Percentiles rank a stretch among this genome's conserved stretches.
Evolutionary conservation across 2,797 vertebrate species (phyloP).

Genomic region (Catharus ustulatus): DNA sequence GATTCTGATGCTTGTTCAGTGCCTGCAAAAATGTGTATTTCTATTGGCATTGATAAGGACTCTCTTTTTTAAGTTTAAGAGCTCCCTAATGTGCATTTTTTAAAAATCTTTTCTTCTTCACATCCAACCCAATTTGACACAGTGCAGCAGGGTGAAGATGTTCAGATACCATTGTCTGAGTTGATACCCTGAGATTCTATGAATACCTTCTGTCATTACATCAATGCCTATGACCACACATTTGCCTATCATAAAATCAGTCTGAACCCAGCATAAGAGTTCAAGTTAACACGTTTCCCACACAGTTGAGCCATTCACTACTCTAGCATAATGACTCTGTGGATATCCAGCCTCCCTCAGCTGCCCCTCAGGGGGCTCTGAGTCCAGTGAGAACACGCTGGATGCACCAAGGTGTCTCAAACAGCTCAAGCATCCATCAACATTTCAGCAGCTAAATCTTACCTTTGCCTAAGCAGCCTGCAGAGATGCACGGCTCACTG

Average conservation of each 20-base stretch:
- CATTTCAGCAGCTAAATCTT: not conserved
- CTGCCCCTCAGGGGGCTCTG: not conserved
- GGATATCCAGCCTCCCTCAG: not conserved
- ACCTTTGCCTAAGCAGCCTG: not conserved
- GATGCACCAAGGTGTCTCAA: not conserved
- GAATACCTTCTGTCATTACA: not conserved
- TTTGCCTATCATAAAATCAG: constrained; percentile 6
- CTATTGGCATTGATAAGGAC: not conserved
- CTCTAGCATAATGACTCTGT: not conserved
- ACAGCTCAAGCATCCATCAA: not conserved
- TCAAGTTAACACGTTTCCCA: not conserved
- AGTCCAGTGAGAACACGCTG: not conserved
- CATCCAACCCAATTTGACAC: not conserved
- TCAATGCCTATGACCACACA: not conserved
- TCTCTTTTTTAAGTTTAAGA: not conserved
- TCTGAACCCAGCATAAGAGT: not conserved
- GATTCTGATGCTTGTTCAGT: not conserved
- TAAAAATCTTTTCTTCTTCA: not conserved
- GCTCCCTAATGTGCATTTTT: not conserved
- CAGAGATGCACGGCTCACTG: not conserved
- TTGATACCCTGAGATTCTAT: not conserved
- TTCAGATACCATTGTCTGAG: not conserved
- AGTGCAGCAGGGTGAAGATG: not conserved
- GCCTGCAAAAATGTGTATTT: not conserved
- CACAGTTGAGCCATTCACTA: not conserved